These are phyloP conservation scores for Ichneumoninae sp. DNA, from an alignment of 2,888 invertebrate genomes.

Conservation along the genomic window DNA sequence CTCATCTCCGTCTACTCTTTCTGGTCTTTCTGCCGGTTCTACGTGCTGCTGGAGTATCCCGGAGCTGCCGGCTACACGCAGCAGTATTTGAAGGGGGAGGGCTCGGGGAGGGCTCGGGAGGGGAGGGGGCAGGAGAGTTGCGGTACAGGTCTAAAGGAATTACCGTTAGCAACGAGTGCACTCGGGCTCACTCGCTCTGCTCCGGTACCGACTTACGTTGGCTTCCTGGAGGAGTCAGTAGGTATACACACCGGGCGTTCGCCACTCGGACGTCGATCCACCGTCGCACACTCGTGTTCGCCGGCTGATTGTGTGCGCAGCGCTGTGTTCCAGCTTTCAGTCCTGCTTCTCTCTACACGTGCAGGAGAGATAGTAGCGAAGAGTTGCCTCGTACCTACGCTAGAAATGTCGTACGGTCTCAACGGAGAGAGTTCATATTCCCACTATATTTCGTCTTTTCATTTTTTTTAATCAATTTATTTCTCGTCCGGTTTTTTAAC, in stretches of 20 bases:
- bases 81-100: conserved; percentile 46
- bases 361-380: conserved; percentile 45
- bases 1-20: conserved; percentile 38
- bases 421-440: neutral
- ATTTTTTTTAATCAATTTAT: neutral
- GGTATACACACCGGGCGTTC: conserved; percentile 38
- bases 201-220: conserved; percentile 68
- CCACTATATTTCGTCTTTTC: neutral
- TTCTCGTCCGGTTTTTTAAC: neutral
- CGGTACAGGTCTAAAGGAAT: conserved; percentile 83
- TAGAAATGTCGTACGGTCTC: conserved; percentile 22
- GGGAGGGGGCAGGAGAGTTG: conserved; percentile 74
- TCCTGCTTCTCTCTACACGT: neutral
- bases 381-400: neutral
- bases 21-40: conserved; percentile 41
- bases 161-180: conserved; percentile 82
- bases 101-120: conserved; percentile 34
- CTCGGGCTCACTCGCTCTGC: conserved; percentile 74
- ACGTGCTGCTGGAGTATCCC: conserved; percentile 53
- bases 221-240: conserved; percentile 62
- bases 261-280: conserved; percentile 27
- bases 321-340: conserved; percentile 43
- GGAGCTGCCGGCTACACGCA: conserved; percentile 50
- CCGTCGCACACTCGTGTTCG: conserved; percentile 23
- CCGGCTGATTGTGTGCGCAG: neutral